phyloP scores from a whole-genome alignment of 2,888 invertebrate genomes.

The Calameuta filiformis region DNA sequence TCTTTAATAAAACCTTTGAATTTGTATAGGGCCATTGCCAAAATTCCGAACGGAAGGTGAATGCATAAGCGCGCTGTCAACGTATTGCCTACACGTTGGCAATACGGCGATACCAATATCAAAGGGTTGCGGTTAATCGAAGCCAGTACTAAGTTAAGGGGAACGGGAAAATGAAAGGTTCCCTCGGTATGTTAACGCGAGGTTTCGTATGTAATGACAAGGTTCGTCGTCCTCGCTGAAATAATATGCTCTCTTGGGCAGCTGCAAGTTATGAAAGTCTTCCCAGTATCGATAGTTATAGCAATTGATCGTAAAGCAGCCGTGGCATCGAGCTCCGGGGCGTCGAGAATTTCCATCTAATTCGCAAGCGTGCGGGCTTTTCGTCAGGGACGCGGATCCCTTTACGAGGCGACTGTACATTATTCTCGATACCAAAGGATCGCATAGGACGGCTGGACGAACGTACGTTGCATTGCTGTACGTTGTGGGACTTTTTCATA shows the following conservation, averaged over 20 bases:
- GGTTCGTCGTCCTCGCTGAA: conserved; percentile 40
- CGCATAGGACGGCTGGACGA: too few species aligned
- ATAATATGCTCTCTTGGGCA: conserved; percentile 45
- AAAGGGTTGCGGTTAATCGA: conserved; percentile 20
- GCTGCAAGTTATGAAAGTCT: conserved; percentile 51
- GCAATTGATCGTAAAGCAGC: conserved; percentile 41
- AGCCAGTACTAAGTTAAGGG: conserved; percentile 37
- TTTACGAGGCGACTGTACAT: neutral
- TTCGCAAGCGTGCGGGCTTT: neutral
- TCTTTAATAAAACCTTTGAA: neutral
- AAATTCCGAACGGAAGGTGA: neutral
- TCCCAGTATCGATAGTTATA: conserved; percentile 40
- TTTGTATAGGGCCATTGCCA: neutral
- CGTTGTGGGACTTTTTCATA: too few species aligned
- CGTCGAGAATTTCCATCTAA: neutral
- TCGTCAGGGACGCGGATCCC: neutral
- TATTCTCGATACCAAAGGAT: neutral
- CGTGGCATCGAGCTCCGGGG: neutral
- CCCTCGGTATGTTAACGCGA: conserved; percentile 21
- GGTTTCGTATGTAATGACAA: conserved; percentile 28
- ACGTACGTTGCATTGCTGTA: too few species aligned
- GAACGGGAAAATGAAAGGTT: conserved; percentile 51
- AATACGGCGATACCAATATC: neutral
- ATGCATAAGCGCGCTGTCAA: neutral
- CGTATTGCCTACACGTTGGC: neutral